Percentiles rank a stretch among this genome's conserved stretches.
Conservation (phyloP, 1,140 invertebrate genomes). For the Diorhabda carinulata region DNA sequence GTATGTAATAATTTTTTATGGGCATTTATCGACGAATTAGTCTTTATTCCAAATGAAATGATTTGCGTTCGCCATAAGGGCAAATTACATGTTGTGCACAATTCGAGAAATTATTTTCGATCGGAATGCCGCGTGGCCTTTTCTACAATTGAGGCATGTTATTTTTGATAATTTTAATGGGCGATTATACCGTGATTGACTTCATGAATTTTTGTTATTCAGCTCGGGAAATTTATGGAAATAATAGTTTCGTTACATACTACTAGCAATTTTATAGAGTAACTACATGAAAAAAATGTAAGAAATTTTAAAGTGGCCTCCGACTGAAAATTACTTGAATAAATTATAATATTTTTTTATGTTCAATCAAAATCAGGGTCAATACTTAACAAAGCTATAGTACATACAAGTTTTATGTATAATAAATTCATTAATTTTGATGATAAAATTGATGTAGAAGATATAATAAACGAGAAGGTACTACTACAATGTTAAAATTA, state of each 20-base stretch:
- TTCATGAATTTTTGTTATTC: not conserved
- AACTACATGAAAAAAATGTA: not conserved
- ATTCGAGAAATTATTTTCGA: slow-evolving; percentile 9
- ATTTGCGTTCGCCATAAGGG: slow-evolving; percentile 6
- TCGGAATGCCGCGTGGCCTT: not conserved
- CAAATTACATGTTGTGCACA: slow-evolving; percentile 15
- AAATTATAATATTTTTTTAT: no score
- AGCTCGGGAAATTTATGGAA: not conserved
- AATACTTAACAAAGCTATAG: no score
- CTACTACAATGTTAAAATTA: no score
- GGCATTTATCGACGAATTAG: not conserved
- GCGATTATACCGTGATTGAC: slow-evolving; percentile 1
- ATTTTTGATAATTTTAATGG: slow-evolving; percentile 3
- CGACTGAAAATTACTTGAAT: no score
- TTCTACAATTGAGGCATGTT: slow-evolving; percentile 13
- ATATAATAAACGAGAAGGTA: no score
- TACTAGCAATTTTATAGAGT: not conserved
- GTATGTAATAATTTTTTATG: not conserved
- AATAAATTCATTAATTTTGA: no score
- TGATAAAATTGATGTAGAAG: no score
- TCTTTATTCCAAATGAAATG: slow-evolving; percentile 13
- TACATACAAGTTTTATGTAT: no score
- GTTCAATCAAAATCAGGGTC: no score
- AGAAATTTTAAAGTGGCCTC: no score
- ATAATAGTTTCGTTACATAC: slow-evolving; percentile 1